Conservation (phyloP, 2,797 vertebrate genomes). For the Telmatherina bonti region DNA sequence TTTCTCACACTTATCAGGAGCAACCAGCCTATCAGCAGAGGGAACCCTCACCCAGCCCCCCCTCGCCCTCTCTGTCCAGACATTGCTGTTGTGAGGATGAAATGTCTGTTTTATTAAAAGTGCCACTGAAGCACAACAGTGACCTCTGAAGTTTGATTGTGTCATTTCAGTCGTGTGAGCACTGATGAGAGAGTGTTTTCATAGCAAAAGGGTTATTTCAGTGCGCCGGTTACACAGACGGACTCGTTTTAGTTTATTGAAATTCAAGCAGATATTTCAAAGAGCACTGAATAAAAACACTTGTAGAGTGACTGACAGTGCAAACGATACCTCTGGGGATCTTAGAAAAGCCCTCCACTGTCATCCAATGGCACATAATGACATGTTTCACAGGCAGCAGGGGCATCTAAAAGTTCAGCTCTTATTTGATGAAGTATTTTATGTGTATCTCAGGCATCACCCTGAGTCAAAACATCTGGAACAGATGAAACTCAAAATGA, state of each 20-base stretch:
- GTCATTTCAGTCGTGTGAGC: slow-evolving; percentile 63
- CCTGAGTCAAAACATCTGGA: too few species aligned
- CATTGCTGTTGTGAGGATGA: slow-evolving; percentile 91
- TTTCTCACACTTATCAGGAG: slow-evolving; percentile 78
- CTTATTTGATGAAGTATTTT: not conserved
- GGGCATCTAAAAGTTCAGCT: slow-evolving; percentile 16
- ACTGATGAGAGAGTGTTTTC: slow-evolving; percentile 22
- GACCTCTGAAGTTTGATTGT: slow-evolving; percentile 82
- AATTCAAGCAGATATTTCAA: slow-evolving; percentile 44
- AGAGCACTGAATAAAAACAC: slow-evolving; percentile 47
- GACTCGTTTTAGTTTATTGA: slow-evolving; percentile 44
- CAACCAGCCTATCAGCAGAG: slow-evolving; percentile 84
- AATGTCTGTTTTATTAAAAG: slow-evolving; percentile 92
- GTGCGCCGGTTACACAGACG: slow-evolving; percentile 45
- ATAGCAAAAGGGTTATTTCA: slow-evolving; percentile 25
- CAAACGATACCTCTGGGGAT: slow-evolving; percentile 17
- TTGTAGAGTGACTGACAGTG: slow-evolving; percentile 50
- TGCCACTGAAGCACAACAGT: slow-evolving; percentile 88
- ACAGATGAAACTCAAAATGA: not conserved
- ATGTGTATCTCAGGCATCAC: not conserved
- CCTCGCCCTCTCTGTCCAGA: slow-evolving; percentile 84
- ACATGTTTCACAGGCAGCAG: not conserved
- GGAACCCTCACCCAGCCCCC: slow-evolving; percentile 78
- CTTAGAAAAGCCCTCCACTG: slow-evolving; percentile 33
- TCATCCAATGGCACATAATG: slow-evolving; percentile 7